These are phyloP conservation scores for Pelecanus crispus DNA, from an alignment of 2,113 vertebrate species.

Conservation along the genomic window DNA sequence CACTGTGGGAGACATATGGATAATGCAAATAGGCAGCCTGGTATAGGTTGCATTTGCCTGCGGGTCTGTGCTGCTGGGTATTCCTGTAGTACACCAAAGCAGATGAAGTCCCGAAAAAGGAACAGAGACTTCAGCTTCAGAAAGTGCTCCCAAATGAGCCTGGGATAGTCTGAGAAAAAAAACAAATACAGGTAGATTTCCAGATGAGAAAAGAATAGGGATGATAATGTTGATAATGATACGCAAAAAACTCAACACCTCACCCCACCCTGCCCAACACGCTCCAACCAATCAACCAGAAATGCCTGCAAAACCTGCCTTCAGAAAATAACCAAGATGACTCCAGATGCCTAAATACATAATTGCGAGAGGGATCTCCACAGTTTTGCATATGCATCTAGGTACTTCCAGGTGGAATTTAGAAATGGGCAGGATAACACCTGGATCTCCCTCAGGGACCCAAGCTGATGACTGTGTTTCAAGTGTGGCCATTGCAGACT, in stretches of 20 bases:
- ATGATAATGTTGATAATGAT: not conserved
- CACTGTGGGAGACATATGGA: accelerated
- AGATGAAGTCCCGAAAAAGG: not conserved
- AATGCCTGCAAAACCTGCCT: not conserved
- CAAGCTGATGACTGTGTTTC: accelerated
- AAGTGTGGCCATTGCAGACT: not conserved
- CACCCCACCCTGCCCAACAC: not conserved
- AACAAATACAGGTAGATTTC: not conserved
- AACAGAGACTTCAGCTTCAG: not conserved
- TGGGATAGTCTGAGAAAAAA: not conserved
- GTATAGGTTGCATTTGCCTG: accelerated
- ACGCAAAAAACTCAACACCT: not conserved
- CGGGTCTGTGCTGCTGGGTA: not conserved
- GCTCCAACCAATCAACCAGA: not conserved
- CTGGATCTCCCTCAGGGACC: not conserved
- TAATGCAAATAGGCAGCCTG: not conserved
- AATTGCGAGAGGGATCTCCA: not conserved
- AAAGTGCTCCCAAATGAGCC: not conserved
- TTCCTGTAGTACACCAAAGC: not conserved
- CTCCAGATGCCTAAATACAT: not conserved
- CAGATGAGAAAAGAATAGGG: not conserved
- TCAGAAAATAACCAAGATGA: not conserved
- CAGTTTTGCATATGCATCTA: not conserved
- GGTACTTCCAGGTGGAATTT: not conserved
- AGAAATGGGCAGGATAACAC: not conserved